Percentiles rank a stretch among this genome's conserved stretches.
These are phyloP conservation scores for Drepana arcuata DNA, from an alignment of 1,140 invertebrate species.

Conservation along the genomic window DNA sequence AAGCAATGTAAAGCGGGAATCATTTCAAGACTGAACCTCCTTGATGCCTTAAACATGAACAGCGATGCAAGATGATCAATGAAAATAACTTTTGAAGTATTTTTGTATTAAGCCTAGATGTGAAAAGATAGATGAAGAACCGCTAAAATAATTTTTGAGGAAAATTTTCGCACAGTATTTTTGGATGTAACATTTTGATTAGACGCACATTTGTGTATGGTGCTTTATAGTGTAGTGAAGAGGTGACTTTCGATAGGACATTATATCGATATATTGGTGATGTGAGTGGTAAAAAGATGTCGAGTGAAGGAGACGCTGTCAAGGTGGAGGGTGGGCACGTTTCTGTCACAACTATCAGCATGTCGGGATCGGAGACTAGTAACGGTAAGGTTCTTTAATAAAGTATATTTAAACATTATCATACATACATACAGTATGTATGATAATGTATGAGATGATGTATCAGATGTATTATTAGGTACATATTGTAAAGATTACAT, in stretches of 20 bases:
- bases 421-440: too few species aligned
- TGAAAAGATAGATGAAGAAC: slow-evolving; percentile 6
- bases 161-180: slow-evolving; percentile 42
- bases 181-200: slow-evolving; percentile 31
- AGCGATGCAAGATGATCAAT: slow-evolving; percentile 48
- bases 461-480: too few species aligned
- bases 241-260: slow-evolving; percentile 20
- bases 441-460: too few species aligned
- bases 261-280: slow-evolving; percentile 36
- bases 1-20: background rate
- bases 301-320: slow-evolving; percentile 49
- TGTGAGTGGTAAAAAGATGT: slow-evolving; percentile 35
- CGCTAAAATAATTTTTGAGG: slow-evolving; percentile 32
- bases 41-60: slow-evolving; percentile 49
- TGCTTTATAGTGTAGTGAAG: slow-evolving; percentile 47
- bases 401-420: too few species aligned
- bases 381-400: slow-evolving; percentile 51
- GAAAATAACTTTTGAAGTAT: slow-evolving; percentile 17
- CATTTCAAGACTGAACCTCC: slow-evolving; percentile 41
- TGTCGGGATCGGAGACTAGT: slow-evolving; percentile 59
- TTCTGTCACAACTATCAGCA: slow-evolving; percentile 68
- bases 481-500: too few species aligned
- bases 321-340: slow-evolving; percentile 65
- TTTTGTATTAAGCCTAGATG: slow-evolving; percentile 23
- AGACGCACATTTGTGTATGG: slow-evolving; percentile 30